phyloP scores from a whole-genome alignment of 1,140 invertebrate genomes.

The Heterodera carotae region DNA sequence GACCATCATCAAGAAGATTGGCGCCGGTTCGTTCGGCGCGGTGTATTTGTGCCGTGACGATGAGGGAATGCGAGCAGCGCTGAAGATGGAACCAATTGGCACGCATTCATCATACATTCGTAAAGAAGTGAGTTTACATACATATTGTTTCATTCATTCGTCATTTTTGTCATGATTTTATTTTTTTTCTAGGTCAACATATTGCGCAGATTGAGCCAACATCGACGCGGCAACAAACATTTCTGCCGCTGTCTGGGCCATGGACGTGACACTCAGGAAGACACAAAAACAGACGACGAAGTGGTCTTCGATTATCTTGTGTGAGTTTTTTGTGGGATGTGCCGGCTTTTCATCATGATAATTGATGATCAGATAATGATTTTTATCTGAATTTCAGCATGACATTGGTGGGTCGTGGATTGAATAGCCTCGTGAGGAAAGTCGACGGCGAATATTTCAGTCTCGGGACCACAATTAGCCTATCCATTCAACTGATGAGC shows the following conservation, averaged over 20 bases:
- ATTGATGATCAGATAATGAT: background rate
- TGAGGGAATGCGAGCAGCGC: background rate
- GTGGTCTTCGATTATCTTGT: background rate
- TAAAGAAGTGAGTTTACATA: background rate
- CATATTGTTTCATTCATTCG: no score
- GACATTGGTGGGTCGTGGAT: background rate
- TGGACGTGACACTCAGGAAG: conserved; percentile 7
- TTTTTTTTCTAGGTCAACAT: background rate
- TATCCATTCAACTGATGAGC: conserved; percentile 46
- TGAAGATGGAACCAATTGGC: background rate
- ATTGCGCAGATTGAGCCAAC: background rate
- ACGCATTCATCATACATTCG: background rate
- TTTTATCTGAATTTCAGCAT: background rate
- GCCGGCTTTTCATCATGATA: background rate
- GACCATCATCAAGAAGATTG: conserved; percentile 20
- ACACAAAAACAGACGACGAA: background rate
- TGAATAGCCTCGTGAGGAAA: background rate
- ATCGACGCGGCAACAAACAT: background rate
- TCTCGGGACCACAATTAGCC: conserved; percentile 43
- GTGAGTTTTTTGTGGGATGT: background rate
- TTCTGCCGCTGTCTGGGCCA: conserved; percentile 19
- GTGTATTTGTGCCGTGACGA: conserved; percentile 1
- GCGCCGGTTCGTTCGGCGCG: conserved; percentile 14
- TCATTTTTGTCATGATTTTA: no score
- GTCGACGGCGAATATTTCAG: conserved; percentile 25